Evolutionary conservation across 2,888 invertebrate species (phyloP).

Genomic region (Eulithis prunata): DNA sequence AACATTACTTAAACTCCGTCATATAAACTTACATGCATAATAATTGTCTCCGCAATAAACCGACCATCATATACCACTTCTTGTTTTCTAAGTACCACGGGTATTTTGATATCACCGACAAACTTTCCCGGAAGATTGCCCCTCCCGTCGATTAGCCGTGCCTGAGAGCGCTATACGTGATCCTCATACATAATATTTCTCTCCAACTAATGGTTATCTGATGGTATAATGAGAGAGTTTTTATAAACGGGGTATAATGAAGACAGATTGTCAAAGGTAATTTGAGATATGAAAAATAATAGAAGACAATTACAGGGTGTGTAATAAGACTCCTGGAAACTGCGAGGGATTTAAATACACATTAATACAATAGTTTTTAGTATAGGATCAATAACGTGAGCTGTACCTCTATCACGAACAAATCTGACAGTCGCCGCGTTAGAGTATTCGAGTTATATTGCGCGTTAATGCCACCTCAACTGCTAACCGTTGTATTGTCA

Average conservation of each 20-base stretch:
- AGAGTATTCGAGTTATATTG: too few relatives aligned
- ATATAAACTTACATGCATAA: too few relatives aligned
- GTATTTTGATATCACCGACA: slow-evolving; percentile 21
- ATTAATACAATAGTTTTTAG: too few relatives aligned
- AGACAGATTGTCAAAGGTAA: slow-evolving; percentile 15
- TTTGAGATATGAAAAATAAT: background rate
- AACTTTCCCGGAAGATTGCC: slow-evolving; percentile 29
- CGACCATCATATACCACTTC: background rate
- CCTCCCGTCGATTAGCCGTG: slow-evolving; percentile 29
- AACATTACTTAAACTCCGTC: too few relatives aligned
- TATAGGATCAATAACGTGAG: too few relatives aligned
- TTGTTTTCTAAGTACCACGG: background rate
- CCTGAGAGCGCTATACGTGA: slow-evolving; percentile 26
- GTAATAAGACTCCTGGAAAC: too few relatives aligned
- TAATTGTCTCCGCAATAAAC: background rate
- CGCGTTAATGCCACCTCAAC: too few relatives aligned
- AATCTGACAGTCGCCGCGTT: too few relatives aligned
- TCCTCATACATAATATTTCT: slow-evolving; percentile 24
- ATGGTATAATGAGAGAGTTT: slow-evolving; percentile 40
- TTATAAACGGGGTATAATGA: slow-evolving; percentile 27
- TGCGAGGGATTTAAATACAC: too few relatives aligned
- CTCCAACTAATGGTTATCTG: slow-evolving; percentile 37
- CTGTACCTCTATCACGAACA: too few relatives aligned
- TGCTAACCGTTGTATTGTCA: too few relatives aligned
- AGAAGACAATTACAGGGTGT: too few relatives aligned